Evolutionary conservation across 2,888 invertebrate genomes (phyloP).

Genomic region (Trachelus troglodyta): DNA sequence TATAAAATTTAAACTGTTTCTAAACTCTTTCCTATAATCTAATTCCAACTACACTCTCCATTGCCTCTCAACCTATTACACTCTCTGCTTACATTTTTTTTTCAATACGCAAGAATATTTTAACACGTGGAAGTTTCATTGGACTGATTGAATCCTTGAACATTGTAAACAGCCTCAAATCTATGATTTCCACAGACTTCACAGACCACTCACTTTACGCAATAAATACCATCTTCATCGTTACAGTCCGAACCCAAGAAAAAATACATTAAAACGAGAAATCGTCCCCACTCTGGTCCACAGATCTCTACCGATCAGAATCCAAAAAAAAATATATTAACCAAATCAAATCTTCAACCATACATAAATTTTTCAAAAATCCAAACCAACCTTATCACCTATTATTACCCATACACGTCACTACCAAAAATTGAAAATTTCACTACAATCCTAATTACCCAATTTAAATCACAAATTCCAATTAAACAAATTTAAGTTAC

Average conservation of each 20-base stretch:
- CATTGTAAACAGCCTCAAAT: neutral
- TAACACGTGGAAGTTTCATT: neutral
- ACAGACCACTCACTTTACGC: neutral
- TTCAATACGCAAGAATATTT: neutral
- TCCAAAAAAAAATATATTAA: no score
- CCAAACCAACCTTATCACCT: no score
- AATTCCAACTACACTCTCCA: neutral
- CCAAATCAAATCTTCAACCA: no score
- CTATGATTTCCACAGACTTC: neutral
- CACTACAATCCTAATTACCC: neutral
- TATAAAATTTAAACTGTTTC: neutral
- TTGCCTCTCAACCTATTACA: neutral
- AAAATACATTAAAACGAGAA: neutral
- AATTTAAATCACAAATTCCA: neutral
- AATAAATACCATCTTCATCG: neutral
- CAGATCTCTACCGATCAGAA: no score
- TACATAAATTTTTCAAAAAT: no score
- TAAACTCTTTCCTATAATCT: neutral
- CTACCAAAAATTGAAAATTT: neutral
- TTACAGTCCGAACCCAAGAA: neutral
- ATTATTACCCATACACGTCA: no score
- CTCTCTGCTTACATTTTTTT: neutral
- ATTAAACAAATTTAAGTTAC: no score
- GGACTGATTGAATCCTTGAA: neutral
- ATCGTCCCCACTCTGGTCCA: no score